A percentile compares a stretch with the other conserved stretches of the same genome.
Conservation (phyloP, 2,113 vertebrate genomes). For the Mionectes macconnelli region DNA sequence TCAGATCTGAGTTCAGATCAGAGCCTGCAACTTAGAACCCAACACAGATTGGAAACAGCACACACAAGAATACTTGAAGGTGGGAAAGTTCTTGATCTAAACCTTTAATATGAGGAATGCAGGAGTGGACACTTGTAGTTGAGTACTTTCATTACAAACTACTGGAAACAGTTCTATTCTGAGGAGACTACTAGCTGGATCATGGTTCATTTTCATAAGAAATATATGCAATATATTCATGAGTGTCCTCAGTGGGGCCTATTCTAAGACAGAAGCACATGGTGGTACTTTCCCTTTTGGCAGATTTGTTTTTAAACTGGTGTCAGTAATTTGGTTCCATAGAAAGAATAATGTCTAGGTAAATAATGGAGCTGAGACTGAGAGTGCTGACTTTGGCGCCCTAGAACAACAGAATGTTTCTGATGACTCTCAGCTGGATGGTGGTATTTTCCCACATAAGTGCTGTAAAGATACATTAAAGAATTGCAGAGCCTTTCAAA, state of each 20-base stretch:
- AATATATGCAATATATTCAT: neutral
- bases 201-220: neutral
- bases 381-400: slow-evolving; percentile 28
- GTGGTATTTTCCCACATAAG: slow-evolving; percentile 63
- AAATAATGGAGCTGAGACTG: slow-evolving; percentile 60
- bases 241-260: slow-evolving; percentile 4
- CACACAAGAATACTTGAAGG: neutral
- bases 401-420: slow-evolving; percentile 56
- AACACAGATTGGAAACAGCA: neutral
- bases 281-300: slow-evolving; percentile 45
- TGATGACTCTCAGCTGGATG: slow-evolving; percentile 61
- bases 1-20: neutral
- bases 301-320: slow-evolving; percentile 59
- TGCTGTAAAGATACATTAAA: slow-evolving; percentile 56
- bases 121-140: neutral
- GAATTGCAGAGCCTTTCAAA: slow-evolving; percentile 61
- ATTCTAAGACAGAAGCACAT: slow-evolving; percentile 36
- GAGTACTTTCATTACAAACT: neutral
- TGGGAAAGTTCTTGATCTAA: neutral
- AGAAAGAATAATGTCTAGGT: slow-evolving; percentile 52
- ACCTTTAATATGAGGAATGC: neutral
- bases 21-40: neutral
- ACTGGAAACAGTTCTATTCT: neutral
- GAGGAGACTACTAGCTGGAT: neutral
- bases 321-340: slow-evolving; percentile 29